A percentile compares a stretch with the other conserved stretches of the same genome.
Evolutionary conservation across 2,888 invertebrate genomes (phyloP).

Genomic region (Torymus aiolomorphi): DNA sequence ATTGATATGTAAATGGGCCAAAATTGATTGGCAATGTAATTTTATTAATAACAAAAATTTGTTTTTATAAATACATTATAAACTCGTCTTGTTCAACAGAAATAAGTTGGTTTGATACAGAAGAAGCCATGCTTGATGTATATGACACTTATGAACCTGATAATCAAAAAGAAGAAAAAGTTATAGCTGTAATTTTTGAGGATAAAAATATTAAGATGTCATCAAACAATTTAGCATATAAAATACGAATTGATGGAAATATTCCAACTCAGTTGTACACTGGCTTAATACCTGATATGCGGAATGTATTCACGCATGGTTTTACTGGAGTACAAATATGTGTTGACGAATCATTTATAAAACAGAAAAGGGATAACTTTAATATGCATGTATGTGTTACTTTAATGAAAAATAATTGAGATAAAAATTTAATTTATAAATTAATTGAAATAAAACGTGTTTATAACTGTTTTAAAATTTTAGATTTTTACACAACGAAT

Average conservation of each 20-base stretch:
- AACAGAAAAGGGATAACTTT: constrained; percentile 33
- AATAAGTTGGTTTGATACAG: constrained; percentile 46
- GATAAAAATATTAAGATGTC: constrained; percentile 35
- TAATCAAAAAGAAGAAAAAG: constrained; percentile 11
- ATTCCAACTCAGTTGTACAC: neutral
- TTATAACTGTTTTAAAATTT: constrained; percentile 13
- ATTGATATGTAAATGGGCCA: too few relatives aligned
- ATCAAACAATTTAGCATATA: constrained; percentile 63
- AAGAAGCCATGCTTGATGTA: constrained; percentile 62
- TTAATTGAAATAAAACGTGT: too few relatives aligned
- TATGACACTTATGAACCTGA: constrained; percentile 16
- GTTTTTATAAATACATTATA: too few relatives aligned
- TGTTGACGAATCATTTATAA: constrained; percentile 31
- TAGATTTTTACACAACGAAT: constrained; percentile 66
- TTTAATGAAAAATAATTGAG: neutral
- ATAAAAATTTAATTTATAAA: too few relatives aligned
- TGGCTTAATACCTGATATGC: too few relatives aligned
- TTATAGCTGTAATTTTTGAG: constrained; percentile 64
- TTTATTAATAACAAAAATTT: too few relatives aligned
- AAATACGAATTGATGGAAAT: constrained; percentile 60
- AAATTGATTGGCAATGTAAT: too few relatives aligned
- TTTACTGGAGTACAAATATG: constrained; percentile 41
- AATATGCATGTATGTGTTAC: constrained; percentile 19
- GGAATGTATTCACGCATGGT: neutral
- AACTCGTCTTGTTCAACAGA: neutral